phyloP scores from a whole-genome alignment of 2,113 vertebrate species.

The Lycaon pictus region DNA sequence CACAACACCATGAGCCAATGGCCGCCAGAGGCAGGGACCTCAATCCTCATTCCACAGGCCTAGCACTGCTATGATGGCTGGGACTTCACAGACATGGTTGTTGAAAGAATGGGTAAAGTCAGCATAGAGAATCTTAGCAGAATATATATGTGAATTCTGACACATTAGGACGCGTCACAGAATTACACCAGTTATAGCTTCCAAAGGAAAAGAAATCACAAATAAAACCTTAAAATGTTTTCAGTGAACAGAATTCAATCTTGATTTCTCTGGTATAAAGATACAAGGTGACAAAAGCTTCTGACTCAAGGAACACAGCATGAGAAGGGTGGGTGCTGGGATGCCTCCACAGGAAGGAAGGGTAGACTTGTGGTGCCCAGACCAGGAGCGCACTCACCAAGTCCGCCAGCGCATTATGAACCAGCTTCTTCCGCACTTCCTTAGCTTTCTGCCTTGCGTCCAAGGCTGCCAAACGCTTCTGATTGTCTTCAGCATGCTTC shows the following conservation, averaged over 20 bases:
- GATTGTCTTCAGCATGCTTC: conserved; percentile 91
- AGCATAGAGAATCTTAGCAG: neutral
- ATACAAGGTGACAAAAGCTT: neutral
- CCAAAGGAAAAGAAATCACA: neutral
- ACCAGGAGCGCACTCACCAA: conserved; percentile 88
- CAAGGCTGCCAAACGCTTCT: conserved; percentile 93
- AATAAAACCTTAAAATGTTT: conserved; percentile 3
- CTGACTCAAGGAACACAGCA: conserved; percentile 22
- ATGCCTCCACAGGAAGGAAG: neutral
- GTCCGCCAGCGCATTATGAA: conserved; percentile 92
- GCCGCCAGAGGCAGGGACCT: neutral
- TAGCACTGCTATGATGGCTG: neutral
- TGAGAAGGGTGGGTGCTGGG: neutral
- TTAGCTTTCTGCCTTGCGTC: conserved; percentile 90
- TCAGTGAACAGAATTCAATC: neutral
- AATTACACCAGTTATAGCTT: neutral
- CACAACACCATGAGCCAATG: neutral
- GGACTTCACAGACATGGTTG: neutral
- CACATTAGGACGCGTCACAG: neutral
- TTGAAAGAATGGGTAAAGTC: conserved; percentile 8
- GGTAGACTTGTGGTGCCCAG: neutral
- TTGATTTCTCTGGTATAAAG: neutral
- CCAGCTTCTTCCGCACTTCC: conserved; percentile 91
- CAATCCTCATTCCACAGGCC: neutral
- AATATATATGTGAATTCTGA: neutral